Percentiles rank a stretch among this genome's conserved stretches.
Conservation (phyloP, 1,140 invertebrate genomes). For the Papilio polytes region DNA sequence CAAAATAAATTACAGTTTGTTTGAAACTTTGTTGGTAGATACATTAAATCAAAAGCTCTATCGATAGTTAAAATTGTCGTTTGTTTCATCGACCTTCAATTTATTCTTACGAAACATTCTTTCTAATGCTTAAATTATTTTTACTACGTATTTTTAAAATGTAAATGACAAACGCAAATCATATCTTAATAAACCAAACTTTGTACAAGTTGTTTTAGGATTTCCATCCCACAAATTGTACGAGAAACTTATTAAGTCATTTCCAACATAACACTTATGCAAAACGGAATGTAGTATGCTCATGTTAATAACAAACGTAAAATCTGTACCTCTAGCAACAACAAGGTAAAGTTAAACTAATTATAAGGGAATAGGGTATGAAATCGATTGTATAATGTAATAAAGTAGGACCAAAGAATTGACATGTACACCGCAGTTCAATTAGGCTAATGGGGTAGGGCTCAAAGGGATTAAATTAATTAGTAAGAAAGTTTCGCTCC, state of each 20-base stretch:
- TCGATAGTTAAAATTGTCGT: not conserved
- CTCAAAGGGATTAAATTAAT: slow-evolving; percentile 83
- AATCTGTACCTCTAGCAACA: slow-evolving; percentile 45
- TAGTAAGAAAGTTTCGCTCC: slow-evolving; percentile 81
- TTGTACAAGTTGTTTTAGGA: slow-evolving; percentile 24
- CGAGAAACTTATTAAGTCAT: slow-evolving; percentile 45
- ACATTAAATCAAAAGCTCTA: not conserved
- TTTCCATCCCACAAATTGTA: slow-evolving; percentile 31
- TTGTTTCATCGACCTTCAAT: not conserved
- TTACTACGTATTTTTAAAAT: not conserved
- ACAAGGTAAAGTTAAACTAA: slow-evolving; percentile 45
- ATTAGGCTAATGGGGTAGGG: slow-evolving; percentile 82
- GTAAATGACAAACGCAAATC: not conserved
- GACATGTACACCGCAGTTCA: slow-evolving; percentile 83
- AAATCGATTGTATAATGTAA: slow-evolving; percentile 42
- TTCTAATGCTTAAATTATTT: not conserved
- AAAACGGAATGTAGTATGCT: slow-evolving; percentile 73
- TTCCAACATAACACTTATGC: slow-evolving; percentile 65
- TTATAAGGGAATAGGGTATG: slow-evolving; percentile 42
- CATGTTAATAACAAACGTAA: slow-evolving; percentile 72
- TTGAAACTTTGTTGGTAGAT: not conserved
- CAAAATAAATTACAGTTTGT: not conserved
- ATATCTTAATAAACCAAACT: not conserved
- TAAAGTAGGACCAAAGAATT: slow-evolving; percentile 77
- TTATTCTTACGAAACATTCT: no score